Evolutionary conservation across 2,888 invertebrate species (phyloP).

Genomic region (Ormyrus nitidulus): DNA sequence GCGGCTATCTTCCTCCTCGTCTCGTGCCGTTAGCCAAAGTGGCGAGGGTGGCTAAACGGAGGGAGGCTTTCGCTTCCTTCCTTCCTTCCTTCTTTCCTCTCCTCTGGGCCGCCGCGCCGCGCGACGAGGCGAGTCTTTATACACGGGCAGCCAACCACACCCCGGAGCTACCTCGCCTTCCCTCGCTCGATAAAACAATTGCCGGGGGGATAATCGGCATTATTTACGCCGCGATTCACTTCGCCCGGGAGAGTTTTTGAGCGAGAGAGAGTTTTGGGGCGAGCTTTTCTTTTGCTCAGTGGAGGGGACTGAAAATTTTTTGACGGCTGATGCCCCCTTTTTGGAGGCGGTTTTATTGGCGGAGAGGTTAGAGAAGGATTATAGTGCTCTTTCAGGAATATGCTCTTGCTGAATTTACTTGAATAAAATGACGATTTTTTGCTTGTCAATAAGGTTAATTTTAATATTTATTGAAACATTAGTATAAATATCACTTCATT

Average conservation of each 20-base stretch:
- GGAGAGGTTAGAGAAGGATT: too few relatives aligned
- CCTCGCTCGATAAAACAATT: constrained; percentile 75
- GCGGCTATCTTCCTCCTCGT: constrained; percentile 21
- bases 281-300: too few relatives aligned
- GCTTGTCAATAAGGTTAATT: too few relatives aligned
- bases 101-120: background rate
- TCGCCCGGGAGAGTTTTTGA: constrained; percentile 54
- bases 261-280: too few relatives aligned
- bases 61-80: constrained; percentile 21
- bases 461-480: too few relatives aligned
- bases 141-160: background rate
- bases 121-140: constrained; percentile 20
- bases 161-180: constrained; percentile 28
- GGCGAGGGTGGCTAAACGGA: background rate
- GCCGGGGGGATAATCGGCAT: constrained; percentile 74
- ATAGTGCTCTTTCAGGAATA: too few relatives aligned
- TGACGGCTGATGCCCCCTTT: too few relatives aligned
- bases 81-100: constrained; percentile 37
- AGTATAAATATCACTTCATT: too few relatives aligned
- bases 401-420: too few relatives aligned
- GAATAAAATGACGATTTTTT: too few relatives aligned
- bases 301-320: too few relatives aligned
- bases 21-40: background rate
- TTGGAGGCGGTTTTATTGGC: too few relatives aligned
- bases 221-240: constrained; percentile 74